phyloP scores from a whole-genome alignment of 2,888 invertebrate species.

The Lepidocyrtoides sp. region DNA sequence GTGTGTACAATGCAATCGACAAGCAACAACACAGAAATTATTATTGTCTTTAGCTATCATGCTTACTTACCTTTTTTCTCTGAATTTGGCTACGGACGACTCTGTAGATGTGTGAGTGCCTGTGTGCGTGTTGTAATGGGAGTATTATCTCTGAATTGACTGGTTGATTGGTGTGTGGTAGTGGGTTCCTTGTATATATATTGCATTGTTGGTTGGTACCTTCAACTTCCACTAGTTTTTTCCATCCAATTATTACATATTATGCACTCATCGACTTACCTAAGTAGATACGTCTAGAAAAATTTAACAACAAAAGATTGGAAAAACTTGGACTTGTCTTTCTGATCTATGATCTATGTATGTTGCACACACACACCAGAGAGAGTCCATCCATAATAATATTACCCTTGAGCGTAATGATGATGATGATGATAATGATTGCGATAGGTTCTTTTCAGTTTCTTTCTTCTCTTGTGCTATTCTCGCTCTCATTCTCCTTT shows the following conservation, averaged over 20 bases:
- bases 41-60: too few relatives aligned
- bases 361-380: not conserved
- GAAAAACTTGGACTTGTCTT: constrained; percentile 55
- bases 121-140: not conserved
- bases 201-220: too few relatives aligned
- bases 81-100: not conserved
- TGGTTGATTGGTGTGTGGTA: constrained; percentile 19
- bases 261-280: not conserved
- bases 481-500: constrained; percentile 18
- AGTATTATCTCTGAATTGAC: constrained; percentile 1
- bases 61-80: not conserved
- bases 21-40: not conserved
- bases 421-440: not conserved
- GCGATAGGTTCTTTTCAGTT: not conserved
- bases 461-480: constrained; percentile 6
- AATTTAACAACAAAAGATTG: constrained; percentile 2
- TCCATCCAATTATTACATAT: not conserved
- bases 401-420: not conserved
- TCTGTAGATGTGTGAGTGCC: not conserved
- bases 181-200: constrained; percentile 19
- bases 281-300: not conserved
- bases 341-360: not conserved
- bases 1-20: not conserved
- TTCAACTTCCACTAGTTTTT: not conserved
- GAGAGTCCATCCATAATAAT: not conserved